phyloP scores from a whole-genome alignment of 2,888 invertebrate genomes.

The Panopea generosa region DNA sequence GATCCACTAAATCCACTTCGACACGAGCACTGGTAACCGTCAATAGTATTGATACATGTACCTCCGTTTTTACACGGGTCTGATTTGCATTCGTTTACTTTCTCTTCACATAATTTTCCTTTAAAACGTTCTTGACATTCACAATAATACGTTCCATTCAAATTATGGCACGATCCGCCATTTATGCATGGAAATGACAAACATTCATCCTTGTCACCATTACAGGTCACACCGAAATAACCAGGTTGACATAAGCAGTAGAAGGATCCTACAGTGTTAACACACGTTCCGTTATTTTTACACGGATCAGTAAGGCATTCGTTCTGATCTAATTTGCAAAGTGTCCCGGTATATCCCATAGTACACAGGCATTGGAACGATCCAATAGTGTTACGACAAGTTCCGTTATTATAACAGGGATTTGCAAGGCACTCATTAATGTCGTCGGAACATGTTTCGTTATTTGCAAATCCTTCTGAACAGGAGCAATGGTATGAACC shows the following conservation, averaged over 20 bases:
- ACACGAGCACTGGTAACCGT: not conserved
- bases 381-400: not conserved
- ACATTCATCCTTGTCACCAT: not conserved
- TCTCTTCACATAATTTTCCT: no score
- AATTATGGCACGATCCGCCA: not conserved
- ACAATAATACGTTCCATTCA: not conserved
- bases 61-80: slow-evolving; percentile 21
- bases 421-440: not conserved
- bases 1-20: no score
- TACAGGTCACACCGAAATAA: slow-evolving; percentile 2
- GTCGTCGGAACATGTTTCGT: no score
- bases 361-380: no score
- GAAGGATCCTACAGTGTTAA: not conserved
- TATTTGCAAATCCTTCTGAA: no score
- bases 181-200: not conserved
- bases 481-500: slow-evolving; percentile 17
- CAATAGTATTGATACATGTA: slow-evolving; percentile 4
- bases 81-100: slow-evolving; percentile 8
- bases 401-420: slow-evolving; percentile 11
- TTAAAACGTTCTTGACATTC: not conserved
- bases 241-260: no score
- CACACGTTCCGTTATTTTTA: slow-evolving; percentile 16
- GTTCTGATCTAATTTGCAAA: slow-evolving; percentile 10
- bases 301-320: slow-evolving; percentile 18
- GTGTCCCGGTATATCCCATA: no score